A percentile compares a stretch with the other conserved stretches of the same genome.
Evolutionary conservation across 2,888 invertebrate species (phyloP).

Genomic region (Lysandra bellargus): DNA sequence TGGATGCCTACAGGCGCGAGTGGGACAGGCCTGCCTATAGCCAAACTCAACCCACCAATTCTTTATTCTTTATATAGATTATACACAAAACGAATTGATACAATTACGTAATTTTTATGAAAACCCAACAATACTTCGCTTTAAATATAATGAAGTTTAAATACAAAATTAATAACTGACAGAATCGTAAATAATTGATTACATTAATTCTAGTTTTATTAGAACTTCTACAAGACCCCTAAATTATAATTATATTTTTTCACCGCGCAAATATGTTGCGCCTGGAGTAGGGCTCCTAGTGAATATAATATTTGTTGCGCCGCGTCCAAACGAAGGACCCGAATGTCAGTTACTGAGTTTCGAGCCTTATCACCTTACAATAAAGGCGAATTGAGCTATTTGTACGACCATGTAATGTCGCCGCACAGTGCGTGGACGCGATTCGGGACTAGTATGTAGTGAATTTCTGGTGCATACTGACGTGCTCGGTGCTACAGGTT

Average conservation of each 20-base stretch:
- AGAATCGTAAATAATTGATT: neutral
- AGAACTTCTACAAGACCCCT: too few relatives aligned
- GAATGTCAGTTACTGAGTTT: neutral
- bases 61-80: too few relatives aligned
- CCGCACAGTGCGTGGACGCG: slow-evolving; percentile 1
- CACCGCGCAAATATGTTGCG: neutral
- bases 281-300: neutral
- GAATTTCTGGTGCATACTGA: neutral
- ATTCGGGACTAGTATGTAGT: neutral
- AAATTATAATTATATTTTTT: neutral
- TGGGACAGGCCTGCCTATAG: too few relatives aligned
- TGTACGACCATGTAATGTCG: neutral
- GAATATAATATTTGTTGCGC: neutral
- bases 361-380: neutral
- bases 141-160: too few relatives aligned
- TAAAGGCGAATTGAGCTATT: neutral
- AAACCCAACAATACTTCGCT: too few relatives aligned
- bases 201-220: neutral
- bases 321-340: neutral
- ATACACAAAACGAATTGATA: too few relatives aligned
- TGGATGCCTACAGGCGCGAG: too few relatives aligned
- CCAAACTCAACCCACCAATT: too few relatives aligned
- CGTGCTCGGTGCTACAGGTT: neutral
- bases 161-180: too few relatives aligned
- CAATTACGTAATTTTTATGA: too few relatives aligned